phyloP scores from a whole-genome alignment of 2,113 vertebrate genomes.

The Hydropotes inermis region DNA sequence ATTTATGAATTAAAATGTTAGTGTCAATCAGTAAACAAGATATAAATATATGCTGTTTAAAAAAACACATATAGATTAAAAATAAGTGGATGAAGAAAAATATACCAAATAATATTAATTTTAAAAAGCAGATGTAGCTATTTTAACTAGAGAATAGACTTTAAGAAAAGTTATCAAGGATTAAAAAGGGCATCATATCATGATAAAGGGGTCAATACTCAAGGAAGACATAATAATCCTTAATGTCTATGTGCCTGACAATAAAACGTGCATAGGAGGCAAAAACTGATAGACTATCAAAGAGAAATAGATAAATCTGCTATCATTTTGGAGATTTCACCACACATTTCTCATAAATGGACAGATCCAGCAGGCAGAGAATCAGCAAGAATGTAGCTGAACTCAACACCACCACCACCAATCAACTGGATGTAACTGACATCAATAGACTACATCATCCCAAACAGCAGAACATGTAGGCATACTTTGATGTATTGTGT shows the following conservation, averaged over 20 bases:
- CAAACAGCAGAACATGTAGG: background rate
- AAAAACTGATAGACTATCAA: background rate
- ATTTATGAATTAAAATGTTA: background rate
- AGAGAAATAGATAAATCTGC: background rate
- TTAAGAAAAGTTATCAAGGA: background rate
- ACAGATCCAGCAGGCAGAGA: background rate
- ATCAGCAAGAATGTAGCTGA: background rate
- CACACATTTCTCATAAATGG: background rate
- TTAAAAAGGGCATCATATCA: background rate
- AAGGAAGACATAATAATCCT: background rate
- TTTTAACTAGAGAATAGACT: background rate
- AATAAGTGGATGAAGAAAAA: background rate
- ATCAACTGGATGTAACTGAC: background rate
- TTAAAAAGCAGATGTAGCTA: background rate
- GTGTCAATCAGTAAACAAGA: background rate
- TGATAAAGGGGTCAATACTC: background rate
- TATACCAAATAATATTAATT: background rate
- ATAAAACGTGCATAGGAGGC: background rate
- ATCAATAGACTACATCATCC: background rate
- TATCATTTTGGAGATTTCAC: background rate
- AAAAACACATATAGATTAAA: background rate
- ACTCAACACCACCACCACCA: background rate
- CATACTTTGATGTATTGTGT: background rate
- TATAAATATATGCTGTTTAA: background rate
- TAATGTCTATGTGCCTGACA: background rate